Base-by-base conservation (phyloP, 2,113 vertebrate genomes). In the Polyodon spathula region DNA sequence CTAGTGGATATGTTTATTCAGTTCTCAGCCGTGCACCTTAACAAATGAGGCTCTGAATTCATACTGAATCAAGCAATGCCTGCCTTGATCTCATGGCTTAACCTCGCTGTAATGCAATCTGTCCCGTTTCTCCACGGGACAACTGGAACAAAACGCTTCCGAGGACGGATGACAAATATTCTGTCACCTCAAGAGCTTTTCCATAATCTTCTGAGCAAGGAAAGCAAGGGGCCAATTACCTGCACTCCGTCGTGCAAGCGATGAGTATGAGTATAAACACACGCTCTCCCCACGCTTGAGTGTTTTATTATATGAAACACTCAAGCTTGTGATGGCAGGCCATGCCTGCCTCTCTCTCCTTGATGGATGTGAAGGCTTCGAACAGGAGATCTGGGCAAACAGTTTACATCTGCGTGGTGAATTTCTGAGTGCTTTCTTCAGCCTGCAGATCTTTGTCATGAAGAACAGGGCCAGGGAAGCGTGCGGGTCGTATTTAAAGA, bases 21-120 rank as follows among this genome's bases (percentile, higher is more conserved):
- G 56, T 58, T 52, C 12, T 43, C 40, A 60, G 62, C 55, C 65
- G 42, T 27, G 50, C 6, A 44, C 58, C 68, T 48, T 52, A 46
- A 73, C 61, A 75, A 72, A 65, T 68, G 53, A 53, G 38, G 61
- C 58, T 56, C 42, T 56, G 37, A 40, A 71, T 63, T 66, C 43
- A 68, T 17, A 61, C 56, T 56, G 48, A 58, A 3, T 17, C 9
- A 2, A 6, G 53, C 17, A 37, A 27, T 37, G 17, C 53, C 16
- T 55, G 53, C 17, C 8, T 27, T 27, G 3, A 1, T 55, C 15
- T 37, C 37, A 17, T 17, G 3, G 53, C 17, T 17, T 37, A n/a
- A 10, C 53, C 9, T 14, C 53, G 10, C 6, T 16, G 11, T 54
- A 54, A 54, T 9, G 53, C 7, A 8, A 54, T 55, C 53, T 37